A percentile compares a stretch with the other conserved stretches of the same genome.
These are phyloP conservation scores for Rafetus swinhoei DNA, from an alignment of 2,113 vertebrate genomes.

Conservation along the genomic window DNA sequence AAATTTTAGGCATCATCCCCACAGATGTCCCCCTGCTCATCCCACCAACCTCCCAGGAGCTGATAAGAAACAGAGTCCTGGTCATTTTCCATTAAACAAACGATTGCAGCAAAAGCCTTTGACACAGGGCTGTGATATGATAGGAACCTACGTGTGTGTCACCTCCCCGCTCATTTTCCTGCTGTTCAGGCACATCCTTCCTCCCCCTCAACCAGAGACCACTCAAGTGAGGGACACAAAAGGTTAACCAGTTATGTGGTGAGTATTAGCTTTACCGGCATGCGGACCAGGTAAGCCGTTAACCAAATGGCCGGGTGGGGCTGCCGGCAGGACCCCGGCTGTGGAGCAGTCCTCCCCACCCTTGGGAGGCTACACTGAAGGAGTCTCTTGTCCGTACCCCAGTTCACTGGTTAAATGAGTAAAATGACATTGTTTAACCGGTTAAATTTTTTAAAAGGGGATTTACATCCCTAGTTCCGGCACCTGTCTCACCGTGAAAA, in stretches of 20 bases:
- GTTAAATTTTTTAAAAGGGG: too few relatives aligned
- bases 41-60: not conserved
- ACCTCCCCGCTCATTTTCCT: not conserved
- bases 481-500: not conserved
- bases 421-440: too few relatives aligned
- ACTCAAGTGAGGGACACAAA: not conserved
- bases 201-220: not conserved
- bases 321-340: too few relatives aligned
- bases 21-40: not conserved
- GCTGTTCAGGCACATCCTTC: not conserved
- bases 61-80: not conserved
- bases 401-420: too few relatives aligned
- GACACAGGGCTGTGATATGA: not conserved
- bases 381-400: too few relatives aligned
- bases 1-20: not conserved
- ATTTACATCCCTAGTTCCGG: too few relatives aligned
- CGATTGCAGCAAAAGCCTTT: not conserved
- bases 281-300: too few relatives aligned
- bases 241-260: too few relatives aligned
- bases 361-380: too few relatives aligned
- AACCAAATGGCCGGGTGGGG: too few relatives aligned
- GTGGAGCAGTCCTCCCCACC: too few relatives aligned
- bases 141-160: not conserved
- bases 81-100: not conserved
- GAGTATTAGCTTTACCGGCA: too few relatives aligned